These are phyloP conservation scores for Oscheius myriophilus DNA, from an alignment of 2,888 invertebrate species.

Conservation along the genomic window DNA sequence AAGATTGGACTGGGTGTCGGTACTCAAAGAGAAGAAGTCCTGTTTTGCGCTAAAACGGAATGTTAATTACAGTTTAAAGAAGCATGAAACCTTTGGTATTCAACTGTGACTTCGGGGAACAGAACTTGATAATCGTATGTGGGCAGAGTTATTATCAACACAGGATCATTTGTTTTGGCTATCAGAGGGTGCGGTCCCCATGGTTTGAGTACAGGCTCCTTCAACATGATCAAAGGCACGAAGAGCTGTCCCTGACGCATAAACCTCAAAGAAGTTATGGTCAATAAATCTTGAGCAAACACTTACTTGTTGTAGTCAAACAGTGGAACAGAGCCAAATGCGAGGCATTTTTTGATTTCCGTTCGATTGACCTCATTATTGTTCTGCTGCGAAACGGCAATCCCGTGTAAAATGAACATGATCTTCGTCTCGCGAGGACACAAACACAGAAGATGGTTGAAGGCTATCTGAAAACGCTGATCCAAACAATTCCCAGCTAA, in stretches of 20 bases:
- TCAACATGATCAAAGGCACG: constrained; percentile 44
- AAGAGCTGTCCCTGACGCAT: constrained; percentile 53
- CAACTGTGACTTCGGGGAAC: constrained; percentile 54
- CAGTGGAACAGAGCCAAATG: constrained; percentile 60
- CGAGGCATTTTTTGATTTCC: constrained; percentile 41
- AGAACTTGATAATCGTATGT: constrained; percentile 56
- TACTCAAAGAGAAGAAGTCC: constrained; percentile 69
- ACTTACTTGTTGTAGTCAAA: constrained; percentile 61
- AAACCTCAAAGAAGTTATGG: constrained; percentile 14
- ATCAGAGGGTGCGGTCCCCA: constrained; percentile 65
- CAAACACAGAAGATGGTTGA: constrained; percentile 40
- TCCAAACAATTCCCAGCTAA: background rate
- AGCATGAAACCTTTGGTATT: constrained; percentile 34
- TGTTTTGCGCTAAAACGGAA: constrained; percentile 31
- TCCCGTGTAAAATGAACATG: constrained; percentile 40
- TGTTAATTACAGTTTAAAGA: too few relatives aligned
- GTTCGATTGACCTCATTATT: constrained; percentile 16
- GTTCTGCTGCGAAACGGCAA: constrained; percentile 1
- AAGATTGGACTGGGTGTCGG: constrained; percentile 70
- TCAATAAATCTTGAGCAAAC: background rate
- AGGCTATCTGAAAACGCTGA: constrained; percentile 40
- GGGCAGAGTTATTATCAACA: constrained; percentile 60
- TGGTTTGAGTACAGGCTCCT: constrained; percentile 54
- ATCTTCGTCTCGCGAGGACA: constrained; percentile 52
- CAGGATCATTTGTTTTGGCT: constrained; percentile 51